Evolutionary conservation across 2,888 invertebrate genomes (phyloP), one percentile per base, ranked within the genome.

Genomic region (Leucozona laternaria): DNA sequence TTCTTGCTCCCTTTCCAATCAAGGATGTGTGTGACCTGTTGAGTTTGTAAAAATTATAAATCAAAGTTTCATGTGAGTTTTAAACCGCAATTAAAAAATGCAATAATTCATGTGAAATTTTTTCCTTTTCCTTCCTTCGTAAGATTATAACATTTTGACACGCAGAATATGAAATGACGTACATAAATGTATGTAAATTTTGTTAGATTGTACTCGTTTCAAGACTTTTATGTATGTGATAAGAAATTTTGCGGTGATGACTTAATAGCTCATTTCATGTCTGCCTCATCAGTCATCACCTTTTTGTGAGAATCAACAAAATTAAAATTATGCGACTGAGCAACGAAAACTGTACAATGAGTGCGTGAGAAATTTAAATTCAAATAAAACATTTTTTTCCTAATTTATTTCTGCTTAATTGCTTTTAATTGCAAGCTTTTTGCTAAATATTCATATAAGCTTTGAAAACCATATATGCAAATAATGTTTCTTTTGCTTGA

Each of bases 341-440:
- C 2, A 40, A n/a, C n/a, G 43, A 45, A 43, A 40, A 15, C 2
- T 15, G 7, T 28, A 11, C 4, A 34, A 31, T n/a, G 45, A 28
- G 48, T 66, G 66, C 66, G 66, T 66, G 66, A 20, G 48, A 34
- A 66, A 31, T 66, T 66, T 31, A 48, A 66, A 66, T 48, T 48
- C 15, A 66, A 20, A 45, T 40, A 8, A 2, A 2, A 17, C 17
- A 13, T 31, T 1, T 40, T 60, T 58, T 11, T 15, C 10, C 2
- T 17, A 45, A 45, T 45, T 58, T 37, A 13, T 34, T 62, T 45
- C 22, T 48, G 13, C 17, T 17, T 66, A 48, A 66, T 66, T 66
- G 20, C 20, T 66, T 66, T 66, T 31, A 66, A 66, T 66, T 66
- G 20, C 66, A 20, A 20, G 28, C 11, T 20, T 45, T 45, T 3